Percentiles rank a stretch among this genome's conserved stretches.
Conservation (phyloP, 2,888 invertebrate genomes). For the Zhuqinia jingwanae region DNA sequence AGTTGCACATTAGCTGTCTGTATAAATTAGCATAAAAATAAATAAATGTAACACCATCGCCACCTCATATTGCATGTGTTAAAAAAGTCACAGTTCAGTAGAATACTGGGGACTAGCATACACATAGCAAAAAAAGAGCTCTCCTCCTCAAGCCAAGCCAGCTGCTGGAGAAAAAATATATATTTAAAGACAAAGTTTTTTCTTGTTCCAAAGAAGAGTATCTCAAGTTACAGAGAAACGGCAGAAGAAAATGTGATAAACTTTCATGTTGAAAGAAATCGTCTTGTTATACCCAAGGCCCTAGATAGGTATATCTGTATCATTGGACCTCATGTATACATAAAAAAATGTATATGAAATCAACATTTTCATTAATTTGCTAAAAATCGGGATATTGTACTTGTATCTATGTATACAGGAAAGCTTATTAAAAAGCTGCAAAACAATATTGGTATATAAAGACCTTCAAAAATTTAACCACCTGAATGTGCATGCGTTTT, state of each 20-base stretch:
- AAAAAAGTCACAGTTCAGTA: slow-evolving; percentile 23
- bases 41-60: slow-evolving; percentile 18
- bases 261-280: background rate
- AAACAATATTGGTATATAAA: too few species aligned
- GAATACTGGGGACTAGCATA: background rate
- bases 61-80: background rate
- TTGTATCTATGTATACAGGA: background rate
- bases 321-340: too few species aligned
- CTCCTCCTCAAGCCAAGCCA: background rate
- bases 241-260: background rate
- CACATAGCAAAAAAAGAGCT: too few species aligned
- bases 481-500: too few species aligned
- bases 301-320: too few species aligned
- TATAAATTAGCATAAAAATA: slow-evolving; percentile 8
- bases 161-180: background rate
- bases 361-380: background rate
- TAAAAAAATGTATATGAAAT: too few species aligned
- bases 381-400: too few species aligned
- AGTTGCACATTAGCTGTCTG: slow-evolving; percentile 1
- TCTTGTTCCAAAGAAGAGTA: background rate
- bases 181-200: too few species aligned
- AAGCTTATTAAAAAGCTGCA: too few species aligned
- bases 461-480: slow-evolving; percentile 35
- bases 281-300: too few species aligned
- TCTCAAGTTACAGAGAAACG: too few species aligned